Conservation (phyloP, 35 echinoderm and acorn worm species). For the Ptychodera flava region DNA sequence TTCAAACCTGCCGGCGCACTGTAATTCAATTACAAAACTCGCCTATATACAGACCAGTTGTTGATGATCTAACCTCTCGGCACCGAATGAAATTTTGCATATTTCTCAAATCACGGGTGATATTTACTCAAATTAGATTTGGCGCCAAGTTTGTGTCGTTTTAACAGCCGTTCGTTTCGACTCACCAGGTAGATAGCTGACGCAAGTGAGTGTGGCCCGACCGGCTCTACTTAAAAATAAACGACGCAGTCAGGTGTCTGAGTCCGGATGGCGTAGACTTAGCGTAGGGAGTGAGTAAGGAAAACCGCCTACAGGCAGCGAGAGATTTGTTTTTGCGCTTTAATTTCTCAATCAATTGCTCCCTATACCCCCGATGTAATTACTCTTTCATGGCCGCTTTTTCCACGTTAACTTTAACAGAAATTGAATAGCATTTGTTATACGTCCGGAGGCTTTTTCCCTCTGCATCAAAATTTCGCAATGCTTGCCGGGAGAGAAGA, state of each 20-base stretch:
- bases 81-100: neutral
- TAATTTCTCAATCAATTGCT: slow-evolving; percentile 2
- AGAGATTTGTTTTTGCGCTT: neutral
- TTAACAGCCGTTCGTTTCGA: neutral
- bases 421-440: neutral
- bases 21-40: neutral
- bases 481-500: neutral
- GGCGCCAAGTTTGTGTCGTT: neutral
- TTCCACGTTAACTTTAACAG: neutral
- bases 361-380: neutral
- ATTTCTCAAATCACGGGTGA: neutral
- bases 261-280: neutral
- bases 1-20: neutral
- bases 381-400: neutral
- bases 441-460: neutral
- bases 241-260: neutral
- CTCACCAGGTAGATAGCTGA: neutral
- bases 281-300: neutral
- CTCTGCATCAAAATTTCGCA: too few species aligned
- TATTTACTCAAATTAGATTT: neutral
- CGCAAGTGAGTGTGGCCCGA: neutral
- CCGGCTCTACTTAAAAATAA: neutral
- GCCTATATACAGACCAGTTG: neutral
- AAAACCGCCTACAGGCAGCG: neutral
- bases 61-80: neutral